Evolutionary conservation across 2,113 vertebrate genomes (phyloP).

Genomic region (Uria aalge): DNA sequence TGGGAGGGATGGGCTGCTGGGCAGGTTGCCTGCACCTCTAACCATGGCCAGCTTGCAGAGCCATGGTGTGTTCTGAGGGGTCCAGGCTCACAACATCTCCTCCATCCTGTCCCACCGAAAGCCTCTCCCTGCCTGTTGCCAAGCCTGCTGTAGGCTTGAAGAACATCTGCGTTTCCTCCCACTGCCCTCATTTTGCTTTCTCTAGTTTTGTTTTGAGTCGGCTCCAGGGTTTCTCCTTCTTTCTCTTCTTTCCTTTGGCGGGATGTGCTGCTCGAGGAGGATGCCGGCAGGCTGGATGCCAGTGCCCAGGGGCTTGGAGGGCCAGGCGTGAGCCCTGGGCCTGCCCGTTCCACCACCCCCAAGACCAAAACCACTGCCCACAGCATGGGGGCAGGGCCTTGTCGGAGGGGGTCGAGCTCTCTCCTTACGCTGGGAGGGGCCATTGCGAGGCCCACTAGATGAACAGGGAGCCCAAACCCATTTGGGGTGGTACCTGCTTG

Average conservation of each 20-base stretch:
- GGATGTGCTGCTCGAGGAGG: not conserved
- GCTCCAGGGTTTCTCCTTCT: constrained; percentile 1
- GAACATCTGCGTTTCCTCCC: not conserved
- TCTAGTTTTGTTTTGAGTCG: constrained; percentile 61
- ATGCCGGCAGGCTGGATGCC: not conserved
- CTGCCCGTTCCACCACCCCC: not conserved
- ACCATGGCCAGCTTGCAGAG: not conserved
- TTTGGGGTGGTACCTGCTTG: not conserved
- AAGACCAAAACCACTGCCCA: not conserved
- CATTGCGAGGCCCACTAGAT: accelerated
- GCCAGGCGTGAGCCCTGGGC: not conserved
- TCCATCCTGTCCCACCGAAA: accelerated
- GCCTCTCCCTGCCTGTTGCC: not conserved
- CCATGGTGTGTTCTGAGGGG: not conserved
- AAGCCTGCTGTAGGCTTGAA: not conserved
- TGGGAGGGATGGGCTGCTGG: not conserved
- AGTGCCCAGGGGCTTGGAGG: accelerated
- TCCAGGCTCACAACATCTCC: not conserved
- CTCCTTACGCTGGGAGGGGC: accelerated
- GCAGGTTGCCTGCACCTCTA: not conserved
- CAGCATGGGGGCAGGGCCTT: not conserved
- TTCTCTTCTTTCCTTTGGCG: not conserved
- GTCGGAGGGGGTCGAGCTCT: accelerated
- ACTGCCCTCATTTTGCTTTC: not conserved
- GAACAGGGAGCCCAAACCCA: not conserved